These are phyloP conservation scores for Stenurella melanura DNA, from an alignment of 2,888 invertebrate species.

Conservation along the genomic window DNA sequence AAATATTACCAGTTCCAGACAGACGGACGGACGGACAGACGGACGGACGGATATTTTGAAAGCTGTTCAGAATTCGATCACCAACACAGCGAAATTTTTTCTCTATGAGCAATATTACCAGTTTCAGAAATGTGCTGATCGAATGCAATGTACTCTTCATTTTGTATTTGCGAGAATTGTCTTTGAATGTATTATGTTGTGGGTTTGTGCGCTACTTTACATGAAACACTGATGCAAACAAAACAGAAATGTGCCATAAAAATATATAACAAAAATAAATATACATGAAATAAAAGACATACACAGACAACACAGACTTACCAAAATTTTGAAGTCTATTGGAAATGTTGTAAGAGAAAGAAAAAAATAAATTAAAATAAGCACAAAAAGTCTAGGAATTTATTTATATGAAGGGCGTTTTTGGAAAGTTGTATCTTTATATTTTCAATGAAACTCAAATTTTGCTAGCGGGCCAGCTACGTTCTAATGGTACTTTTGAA, in stretches of 20 bases:
- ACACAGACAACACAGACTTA: conserved; percentile 58
- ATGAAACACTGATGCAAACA: background rate
- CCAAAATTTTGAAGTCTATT: conserved; percentile 67
- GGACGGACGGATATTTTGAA: no score
- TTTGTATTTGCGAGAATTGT: no score
- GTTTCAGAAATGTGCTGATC: no score
- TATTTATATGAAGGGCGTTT: background rate
- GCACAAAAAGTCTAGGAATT: background rate
- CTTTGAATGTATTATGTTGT: background rate
- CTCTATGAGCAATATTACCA: no score
- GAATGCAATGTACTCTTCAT: no score
- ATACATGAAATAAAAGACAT: conserved; percentile 15
- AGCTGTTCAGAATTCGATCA: no score
- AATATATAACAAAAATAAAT: background rate
- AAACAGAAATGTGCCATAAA: background rate
- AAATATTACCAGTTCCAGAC: no score
- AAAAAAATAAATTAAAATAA: conserved; percentile 35
- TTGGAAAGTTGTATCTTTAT: background rate
- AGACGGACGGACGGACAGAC: no score
- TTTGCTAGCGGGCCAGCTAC: no score
- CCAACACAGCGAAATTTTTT: no score
- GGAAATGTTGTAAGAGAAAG: conserved; percentile 29
- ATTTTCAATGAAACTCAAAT: background rate
- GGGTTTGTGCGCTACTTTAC: background rate
- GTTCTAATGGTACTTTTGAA: no score